Evolutionary conservation across 2,888 invertebrate species (phyloP).

Genomic region (Dorcus parallelipipedus): DNA sequence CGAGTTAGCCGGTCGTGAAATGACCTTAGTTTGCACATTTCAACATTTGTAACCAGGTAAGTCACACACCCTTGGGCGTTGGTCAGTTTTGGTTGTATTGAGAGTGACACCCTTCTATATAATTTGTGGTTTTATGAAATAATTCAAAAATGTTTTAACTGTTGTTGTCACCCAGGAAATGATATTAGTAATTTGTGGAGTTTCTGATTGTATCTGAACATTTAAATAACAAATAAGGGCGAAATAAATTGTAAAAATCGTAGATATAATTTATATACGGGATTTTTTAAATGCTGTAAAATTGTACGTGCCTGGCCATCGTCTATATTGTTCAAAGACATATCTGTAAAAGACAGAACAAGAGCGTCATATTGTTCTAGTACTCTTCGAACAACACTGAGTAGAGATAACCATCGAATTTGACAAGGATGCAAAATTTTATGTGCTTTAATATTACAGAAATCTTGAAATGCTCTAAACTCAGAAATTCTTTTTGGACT

Average conservation of each 20-base stretch:
- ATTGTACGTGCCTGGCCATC: not conserved
- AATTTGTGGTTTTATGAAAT: not conserved
- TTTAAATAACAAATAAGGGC: not conserved
- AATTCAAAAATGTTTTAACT: not conserved
- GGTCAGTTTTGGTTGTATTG: no score
- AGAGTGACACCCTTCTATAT: no score
- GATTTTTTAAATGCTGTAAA: not conserved
- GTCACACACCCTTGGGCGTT: no score
- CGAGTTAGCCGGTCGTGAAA: no score
- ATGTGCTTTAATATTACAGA: not conserved
- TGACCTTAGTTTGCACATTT: no score
- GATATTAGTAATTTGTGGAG: not conserved
- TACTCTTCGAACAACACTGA: not conserved
- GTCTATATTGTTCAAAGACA: no score
- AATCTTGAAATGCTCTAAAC: not conserved
- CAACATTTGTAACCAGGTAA: no score
- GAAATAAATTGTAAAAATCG: not conserved
- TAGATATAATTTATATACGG: constrained; percentile 2
- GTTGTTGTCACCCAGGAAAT: not conserved
- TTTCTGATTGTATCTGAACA: no score
- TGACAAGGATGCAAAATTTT: not conserved
- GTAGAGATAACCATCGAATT: not conserved
- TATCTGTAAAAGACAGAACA: not conserved
- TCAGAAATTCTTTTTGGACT: no score
- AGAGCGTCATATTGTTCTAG: no score